Conservation (phyloP, 1,140 invertebrate genomes). For the Drosophila nasuta region DNA sequence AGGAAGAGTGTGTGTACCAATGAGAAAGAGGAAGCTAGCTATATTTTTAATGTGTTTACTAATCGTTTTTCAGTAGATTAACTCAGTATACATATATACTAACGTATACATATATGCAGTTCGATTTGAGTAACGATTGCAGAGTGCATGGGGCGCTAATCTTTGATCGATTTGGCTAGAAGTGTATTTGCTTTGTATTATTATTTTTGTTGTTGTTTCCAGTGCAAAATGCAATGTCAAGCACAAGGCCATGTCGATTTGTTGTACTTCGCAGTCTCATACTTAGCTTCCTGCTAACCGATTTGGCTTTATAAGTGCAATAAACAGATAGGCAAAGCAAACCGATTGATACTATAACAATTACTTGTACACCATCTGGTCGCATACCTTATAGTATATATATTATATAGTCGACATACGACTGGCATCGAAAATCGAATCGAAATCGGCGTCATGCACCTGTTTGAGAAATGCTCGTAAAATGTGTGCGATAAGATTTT, state of each 20-base stretch:
- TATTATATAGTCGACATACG: background rate
- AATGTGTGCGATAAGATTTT: constrained; percentile 30
- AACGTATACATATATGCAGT: background rate
- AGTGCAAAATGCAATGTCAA: constrained; percentile 50
- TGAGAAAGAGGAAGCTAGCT: background rate
- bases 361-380: constrained; percentile 19
- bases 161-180: background rate
- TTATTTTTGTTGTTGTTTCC: too few relatives aligned
- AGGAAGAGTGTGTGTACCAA: background rate
- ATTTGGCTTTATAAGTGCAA: constrained; percentile 14
- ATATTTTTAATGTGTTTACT: constrained; percentile 16
- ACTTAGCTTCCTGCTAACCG: background rate
- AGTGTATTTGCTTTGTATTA: too few relatives aligned
- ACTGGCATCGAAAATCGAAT: background rate
- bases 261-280: background rate
- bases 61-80: constrained; percentile 26
- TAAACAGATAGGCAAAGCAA: constrained; percentile 19
- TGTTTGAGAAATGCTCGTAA: constrained; percentile 28
- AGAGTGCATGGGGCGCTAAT: constrained; percentile 6
- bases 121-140: constrained; percentile 15
- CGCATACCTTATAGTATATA: background rate
- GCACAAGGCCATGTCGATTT: constrained; percentile 45
- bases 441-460: constrained; percentile 21
- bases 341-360: constrained; percentile 1
- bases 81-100: background rate